These are phyloP conservation scores for Ganaspis brasiliensis DNA, from an alignment of 2,888 invertebrate species.

Conservation along the genomic window DNA sequence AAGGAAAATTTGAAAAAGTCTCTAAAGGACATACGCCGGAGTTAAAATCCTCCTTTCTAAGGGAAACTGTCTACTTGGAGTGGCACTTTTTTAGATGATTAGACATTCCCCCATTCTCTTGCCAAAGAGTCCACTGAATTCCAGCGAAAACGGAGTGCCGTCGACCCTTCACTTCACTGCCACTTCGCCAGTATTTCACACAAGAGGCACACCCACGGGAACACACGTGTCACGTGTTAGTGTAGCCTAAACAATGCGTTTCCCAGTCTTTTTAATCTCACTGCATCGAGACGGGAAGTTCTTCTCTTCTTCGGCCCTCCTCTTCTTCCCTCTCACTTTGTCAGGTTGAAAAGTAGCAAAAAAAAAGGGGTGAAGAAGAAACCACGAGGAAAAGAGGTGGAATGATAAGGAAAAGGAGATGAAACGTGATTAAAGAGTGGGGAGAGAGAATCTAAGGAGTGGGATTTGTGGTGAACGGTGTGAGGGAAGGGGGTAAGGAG, in stretches of 20 bases:
- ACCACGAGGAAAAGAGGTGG: constrained; percentile 14
- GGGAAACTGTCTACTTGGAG: constrained; percentile 27
- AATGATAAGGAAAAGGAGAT: constrained; percentile 35
- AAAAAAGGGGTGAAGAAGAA: constrained; percentile 18
- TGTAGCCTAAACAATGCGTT: constrained; percentile 72
- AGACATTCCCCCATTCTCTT: constrained; percentile 46
- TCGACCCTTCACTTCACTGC: constrained; percentile 49
- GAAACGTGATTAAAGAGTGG: constrained; percentile 14
- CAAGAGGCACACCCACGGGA: constrained; percentile 68
- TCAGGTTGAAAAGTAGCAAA: constrained; percentile 17
- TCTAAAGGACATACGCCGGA: background rate
- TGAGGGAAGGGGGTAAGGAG: constrained; percentile 19
- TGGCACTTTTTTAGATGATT: constrained; percentile 44
- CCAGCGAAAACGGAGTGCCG: constrained; percentile 43
- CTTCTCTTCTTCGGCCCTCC: constrained; percentile 57
- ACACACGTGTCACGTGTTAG: constrained; percentile 57
- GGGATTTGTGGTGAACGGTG: constrained; percentile 21
- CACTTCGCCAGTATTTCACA: constrained; percentile 68
- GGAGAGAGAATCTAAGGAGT: constrained; percentile 25
- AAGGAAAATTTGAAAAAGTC: too few species aligned
- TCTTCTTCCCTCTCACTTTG: constrained; percentile 52
- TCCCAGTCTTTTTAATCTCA: constrained; percentile 67
- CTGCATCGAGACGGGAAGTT: constrained; percentile 59
- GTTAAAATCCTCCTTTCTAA: constrained; percentile 3
- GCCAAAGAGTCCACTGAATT: constrained; percentile 40